Evolutionary conservation across 2,797 vertebrate species (phyloP).

Genomic region (Carcharodon carcharias): DNA sequence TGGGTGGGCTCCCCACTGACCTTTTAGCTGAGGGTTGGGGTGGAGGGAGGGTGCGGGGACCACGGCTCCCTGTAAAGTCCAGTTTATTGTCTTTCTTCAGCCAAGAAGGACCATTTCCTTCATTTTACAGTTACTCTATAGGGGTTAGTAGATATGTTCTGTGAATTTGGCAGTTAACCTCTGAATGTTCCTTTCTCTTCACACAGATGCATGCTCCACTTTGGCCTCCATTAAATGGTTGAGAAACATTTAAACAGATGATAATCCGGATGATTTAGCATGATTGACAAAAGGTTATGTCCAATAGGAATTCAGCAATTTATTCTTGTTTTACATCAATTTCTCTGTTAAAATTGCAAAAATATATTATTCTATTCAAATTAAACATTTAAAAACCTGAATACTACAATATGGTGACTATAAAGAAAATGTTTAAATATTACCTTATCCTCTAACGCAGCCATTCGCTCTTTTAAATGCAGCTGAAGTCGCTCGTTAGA

Average conservation of each 20-base stretch:
- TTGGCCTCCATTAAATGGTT: not conserved
- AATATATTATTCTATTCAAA: not conserved
- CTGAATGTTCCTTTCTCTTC: not conserved
- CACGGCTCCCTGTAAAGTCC: no score
- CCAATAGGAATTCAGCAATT: not conserved
- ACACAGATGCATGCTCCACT: not conserved
- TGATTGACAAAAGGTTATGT: not conserved
- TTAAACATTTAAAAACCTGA: not conserved
- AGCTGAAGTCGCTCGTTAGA: constrained; percentile 95
- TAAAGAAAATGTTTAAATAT: not conserved
- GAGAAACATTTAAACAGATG: not conserved
- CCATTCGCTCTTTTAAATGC: constrained; percentile 95
- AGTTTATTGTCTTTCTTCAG: not conserved
- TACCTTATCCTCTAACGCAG: constrained; percentile 95
- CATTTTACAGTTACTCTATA: not conserved
- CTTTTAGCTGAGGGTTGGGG: no score
- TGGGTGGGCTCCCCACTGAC: no score
- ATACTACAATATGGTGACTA: not conserved
- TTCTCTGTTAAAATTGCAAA: not conserved
- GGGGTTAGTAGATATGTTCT: not conserved
- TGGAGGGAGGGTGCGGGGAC: no score
- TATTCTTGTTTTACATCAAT: not conserved
- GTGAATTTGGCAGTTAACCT: not conserved
- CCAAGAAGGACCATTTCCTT: not conserved
- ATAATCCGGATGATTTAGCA: not conserved